phyloP scores from a whole-genome alignment of 2,797 vertebrate genomes.

The Anabacerthia variegaticeps region DNA sequence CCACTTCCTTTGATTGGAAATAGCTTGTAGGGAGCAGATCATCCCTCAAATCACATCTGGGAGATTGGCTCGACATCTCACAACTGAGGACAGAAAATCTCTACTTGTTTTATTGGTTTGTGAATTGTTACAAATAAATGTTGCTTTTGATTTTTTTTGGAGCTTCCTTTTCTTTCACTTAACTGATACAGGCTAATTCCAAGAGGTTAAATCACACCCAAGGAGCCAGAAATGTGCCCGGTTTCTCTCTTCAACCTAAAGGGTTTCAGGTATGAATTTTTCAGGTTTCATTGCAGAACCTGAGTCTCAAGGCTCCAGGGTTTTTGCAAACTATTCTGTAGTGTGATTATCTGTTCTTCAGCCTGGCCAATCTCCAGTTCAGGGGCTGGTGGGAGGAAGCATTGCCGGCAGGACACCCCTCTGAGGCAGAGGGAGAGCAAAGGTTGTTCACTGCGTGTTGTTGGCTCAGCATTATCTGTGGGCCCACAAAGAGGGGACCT shows the following conservation, averaged over 20 bases:
- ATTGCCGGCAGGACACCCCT: not conserved
- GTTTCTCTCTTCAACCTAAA: not conserved
- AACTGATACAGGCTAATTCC: not conserved
- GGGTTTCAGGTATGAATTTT: not conserved
- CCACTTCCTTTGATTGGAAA: not conserved
- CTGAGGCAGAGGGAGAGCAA: not conserved
- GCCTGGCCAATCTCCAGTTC: not conserved
- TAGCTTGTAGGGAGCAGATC: not conserved
- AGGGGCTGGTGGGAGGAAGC: not conserved
- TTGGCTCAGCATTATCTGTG: not conserved
- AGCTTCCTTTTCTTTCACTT: not conserved
- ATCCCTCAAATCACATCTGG: not conserved
- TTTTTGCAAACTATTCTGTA: not conserved
- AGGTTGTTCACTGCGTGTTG: not conserved
- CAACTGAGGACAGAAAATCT: not conserved
- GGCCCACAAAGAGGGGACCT: not conserved
- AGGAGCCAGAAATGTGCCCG: not conserved
- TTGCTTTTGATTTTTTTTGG: not conserved
- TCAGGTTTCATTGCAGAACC: not conserved
- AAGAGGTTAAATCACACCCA: not conserved
- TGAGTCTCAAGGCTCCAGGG: not conserved
- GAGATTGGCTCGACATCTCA: not conserved
- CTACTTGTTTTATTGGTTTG: not conserved
- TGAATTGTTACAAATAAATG: not conserved
- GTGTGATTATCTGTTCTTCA: not conserved